Conservation (phyloP, 1,140 invertebrate genomes). For the Macrotrachela quadricornifera region DNA sequence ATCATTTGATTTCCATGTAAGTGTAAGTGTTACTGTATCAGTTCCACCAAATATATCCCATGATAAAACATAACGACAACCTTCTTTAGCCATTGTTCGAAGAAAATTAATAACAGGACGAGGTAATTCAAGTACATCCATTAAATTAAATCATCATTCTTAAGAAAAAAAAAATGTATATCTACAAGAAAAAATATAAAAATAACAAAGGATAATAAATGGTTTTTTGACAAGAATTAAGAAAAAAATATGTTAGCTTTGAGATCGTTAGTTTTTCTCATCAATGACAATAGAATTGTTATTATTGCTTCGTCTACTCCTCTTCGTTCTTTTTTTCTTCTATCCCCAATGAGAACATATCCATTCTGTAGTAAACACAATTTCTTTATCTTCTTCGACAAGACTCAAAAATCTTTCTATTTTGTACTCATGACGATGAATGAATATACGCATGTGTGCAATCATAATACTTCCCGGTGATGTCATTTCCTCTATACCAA, state of each 20-base stretch:
- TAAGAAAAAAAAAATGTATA: no score
- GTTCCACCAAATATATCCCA: constrained; percentile 8
- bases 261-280: no score
- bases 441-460: not conserved
- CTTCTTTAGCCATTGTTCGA: constrained; percentile 8
- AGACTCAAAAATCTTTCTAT: not conserved
- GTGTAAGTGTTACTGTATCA: constrained; percentile 1
- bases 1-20: constrained; percentile 2
- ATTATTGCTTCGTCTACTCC: no score
- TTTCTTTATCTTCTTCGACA: not conserved
- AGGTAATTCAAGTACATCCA: constrained; percentile 8
- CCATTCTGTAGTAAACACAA: not conserved
- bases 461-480: not conserved
- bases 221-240: no score
- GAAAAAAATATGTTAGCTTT: no score
- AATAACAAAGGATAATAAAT: no score
- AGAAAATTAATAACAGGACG: constrained; percentile 9
- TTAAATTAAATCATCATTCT: not conserved
- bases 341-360: no score
- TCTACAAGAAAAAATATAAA: no score
- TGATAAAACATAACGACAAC: constrained; percentile 1
- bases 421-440: no score
- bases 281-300: no score
- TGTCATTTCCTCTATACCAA: not conserved
- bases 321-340: no score